Base-by-base conservation (phyloP, 2,113 vertebrate species). In the Hystrix brachyura region DNA sequence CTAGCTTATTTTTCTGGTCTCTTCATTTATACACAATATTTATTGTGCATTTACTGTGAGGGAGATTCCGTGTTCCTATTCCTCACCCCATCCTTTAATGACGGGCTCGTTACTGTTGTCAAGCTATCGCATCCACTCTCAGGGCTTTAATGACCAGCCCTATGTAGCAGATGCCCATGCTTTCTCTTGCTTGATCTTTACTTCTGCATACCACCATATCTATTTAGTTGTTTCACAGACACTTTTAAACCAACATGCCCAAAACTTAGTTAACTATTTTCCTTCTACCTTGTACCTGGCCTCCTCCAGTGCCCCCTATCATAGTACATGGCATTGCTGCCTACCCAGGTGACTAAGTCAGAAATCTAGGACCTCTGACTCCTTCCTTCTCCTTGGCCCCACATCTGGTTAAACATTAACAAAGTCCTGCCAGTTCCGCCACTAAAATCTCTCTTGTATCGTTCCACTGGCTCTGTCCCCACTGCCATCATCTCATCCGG, bases 181-280 rank as follows among this genome's bases (percentile, higher is more conserved):
- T 23, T 64, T 89, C 48, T 81, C 88, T 92, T 62, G 25, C 48
- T 48, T 69, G 21, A 76, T 80, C 4, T 85, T 90, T 60, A 87
- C 11, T 38, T 79, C 34, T 95, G 25, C 21, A 90, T 53, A 69
- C 83, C 23, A 10, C 84, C 12, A 69, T 69, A 85, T 76, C 11
- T 91, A 65, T 72, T 93, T 88, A 46, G 64, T 90, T 95, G 32
- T 87, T 95, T 95, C 74, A 19, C 19, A 94, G 57, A 90, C 29
- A 85, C 59, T 69, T 94, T 90, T 87, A 90, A 90, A 74, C 62
- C n/a, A 94, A 93, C 43, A 84, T 53, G 4, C 32, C 11, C 14
- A 51, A 92, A 67, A 92, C 7, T 76, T 17, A 64, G 43, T 46
- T 25, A 86, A 71, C 27, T 74, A 18, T 71, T 85, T 94, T 57